A percentile compares a stretch with the other conserved stretches of the same genome.
Evolutionary conservation across 1,140 invertebrate species (phyloP).

Genomic region (Chionoecetes opilio): DNA sequence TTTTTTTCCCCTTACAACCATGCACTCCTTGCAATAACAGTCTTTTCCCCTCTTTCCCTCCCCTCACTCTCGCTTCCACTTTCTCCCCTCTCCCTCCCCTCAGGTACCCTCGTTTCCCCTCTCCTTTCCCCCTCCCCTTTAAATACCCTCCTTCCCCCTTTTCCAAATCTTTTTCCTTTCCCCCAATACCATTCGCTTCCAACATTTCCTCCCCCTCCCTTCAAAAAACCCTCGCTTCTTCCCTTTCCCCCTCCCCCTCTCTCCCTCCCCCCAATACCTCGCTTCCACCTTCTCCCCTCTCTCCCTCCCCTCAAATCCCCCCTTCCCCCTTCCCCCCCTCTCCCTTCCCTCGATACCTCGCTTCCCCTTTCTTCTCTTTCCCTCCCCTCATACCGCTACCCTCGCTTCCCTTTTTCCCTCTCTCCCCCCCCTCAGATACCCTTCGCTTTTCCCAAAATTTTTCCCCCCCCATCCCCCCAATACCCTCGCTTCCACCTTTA

Average conservation of each 20-base stretch:
- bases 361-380: background rate
- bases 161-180: background rate
- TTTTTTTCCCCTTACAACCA: background rate
- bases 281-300: background rate
- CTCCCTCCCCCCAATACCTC: background rate
- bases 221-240: background rate
- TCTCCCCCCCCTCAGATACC: background rate
- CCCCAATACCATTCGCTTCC: too few species aligned
- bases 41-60: background rate
- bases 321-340: background rate
- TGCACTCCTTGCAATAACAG: background rate
- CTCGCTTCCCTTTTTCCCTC: background rate
- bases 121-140: background rate
- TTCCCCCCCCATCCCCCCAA: background rate
- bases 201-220: background rate
- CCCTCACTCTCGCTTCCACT: background rate
- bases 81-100: background rate
- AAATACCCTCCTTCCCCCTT: too few species aligned
- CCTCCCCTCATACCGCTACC: background rate
- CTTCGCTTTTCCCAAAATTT: background rate
- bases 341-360: background rate
- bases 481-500: background rate
- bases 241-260: background rate
- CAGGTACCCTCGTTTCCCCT: background rate
- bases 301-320: background rate